Base-by-base conservation (phyloP, 1,140 invertebrate genomes). In the Melanaphis sacchari region DNA sequence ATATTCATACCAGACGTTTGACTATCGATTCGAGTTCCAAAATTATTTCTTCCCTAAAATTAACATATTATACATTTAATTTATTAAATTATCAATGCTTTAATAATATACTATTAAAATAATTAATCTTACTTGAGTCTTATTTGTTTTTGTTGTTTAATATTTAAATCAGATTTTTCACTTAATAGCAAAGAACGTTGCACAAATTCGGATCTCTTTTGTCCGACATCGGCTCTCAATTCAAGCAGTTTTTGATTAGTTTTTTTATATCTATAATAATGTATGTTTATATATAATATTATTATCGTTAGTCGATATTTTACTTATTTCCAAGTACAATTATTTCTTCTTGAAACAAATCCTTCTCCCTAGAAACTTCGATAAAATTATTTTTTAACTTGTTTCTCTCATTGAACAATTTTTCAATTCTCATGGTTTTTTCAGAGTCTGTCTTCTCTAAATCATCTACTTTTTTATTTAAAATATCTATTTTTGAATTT, bases 311-410 rank as follows among this genome's bases (percentile, higher is more conserved):
- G 2, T 38, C 2, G 9, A 38, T 24, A 82, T 24, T 82, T 85
- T 90, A 90, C 89, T 40, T 90, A 31, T 90, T 40, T 18, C 66
- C 40, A 7, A 90, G 52, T 59, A 24, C 52, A 36, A 90, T 90
- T 41, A 66, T 26, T 22, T 90, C 54, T 7, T 90, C 89, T 40
- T 36, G 22, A 38, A 38, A 52, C 54, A 24, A 18, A 36, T 90
- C 52, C 6, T 26, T 54, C 24, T 90, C 89, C 38, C 26, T 90
- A 1, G 5, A 59, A 38, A 54, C 15, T 1, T 59, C 52, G 22
- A 54, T 22, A 40, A 66, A 43, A 59, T 90, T 52, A 38, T 31
- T 26, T 41, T 59, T 90, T 9, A 41, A 54, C 26, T 90, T 59
- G n/a, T 90, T 90, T 41, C 36, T 54, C 36, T 59, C 89, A 24